Evolutionary conservation across 1,140 invertebrate species (phyloP).

Genomic region (Pachypeltis micranthus): DNA sequence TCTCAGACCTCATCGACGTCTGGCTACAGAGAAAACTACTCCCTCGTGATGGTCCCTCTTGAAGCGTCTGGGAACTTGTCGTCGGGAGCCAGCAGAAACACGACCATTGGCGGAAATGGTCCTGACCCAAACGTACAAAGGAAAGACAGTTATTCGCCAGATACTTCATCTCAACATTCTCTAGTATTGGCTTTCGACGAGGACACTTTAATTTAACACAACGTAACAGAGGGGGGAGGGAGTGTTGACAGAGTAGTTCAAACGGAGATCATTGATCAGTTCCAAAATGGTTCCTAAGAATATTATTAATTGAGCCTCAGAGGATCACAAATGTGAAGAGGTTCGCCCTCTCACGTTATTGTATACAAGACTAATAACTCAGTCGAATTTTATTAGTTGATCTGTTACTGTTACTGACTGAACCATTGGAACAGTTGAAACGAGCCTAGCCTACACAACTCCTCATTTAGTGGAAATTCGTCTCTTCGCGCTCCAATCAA

Average conservation of each 20-base stretch:
- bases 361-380: neutral
- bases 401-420: too few relatives aligned
- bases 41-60: slow-evolving; percentile 33
- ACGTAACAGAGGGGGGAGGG: neutral
- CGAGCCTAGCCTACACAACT: too few relatives aligned
- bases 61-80: slow-evolving; percentile 35
- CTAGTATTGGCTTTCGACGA: slow-evolving; percentile 58
- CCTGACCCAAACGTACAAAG: slow-evolving; percentile 35
- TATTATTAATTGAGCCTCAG: neutral
- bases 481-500: too few relatives aligned
- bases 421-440: too few relatives aligned
- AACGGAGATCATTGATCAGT: neutral
- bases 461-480: too few relatives aligned
- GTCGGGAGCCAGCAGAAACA: slow-evolving; percentile 46
- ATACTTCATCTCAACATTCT: slow-evolving; percentile 43
- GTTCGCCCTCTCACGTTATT: neutral
- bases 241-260: neutral
- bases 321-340: neutral
- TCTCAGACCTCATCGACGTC: slow-evolving; percentile 67
- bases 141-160: neutral
- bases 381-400: neutral
- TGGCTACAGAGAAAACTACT: slow-evolving; percentile 32
- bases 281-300: neutral
- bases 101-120: slow-evolving; percentile 36
- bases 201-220: slow-evolving; percentile 52